Evolutionary conservation across 2,113 vertebrate genomes (phyloP).

Genomic region (Neodontobutis hainanensis): DNA sequence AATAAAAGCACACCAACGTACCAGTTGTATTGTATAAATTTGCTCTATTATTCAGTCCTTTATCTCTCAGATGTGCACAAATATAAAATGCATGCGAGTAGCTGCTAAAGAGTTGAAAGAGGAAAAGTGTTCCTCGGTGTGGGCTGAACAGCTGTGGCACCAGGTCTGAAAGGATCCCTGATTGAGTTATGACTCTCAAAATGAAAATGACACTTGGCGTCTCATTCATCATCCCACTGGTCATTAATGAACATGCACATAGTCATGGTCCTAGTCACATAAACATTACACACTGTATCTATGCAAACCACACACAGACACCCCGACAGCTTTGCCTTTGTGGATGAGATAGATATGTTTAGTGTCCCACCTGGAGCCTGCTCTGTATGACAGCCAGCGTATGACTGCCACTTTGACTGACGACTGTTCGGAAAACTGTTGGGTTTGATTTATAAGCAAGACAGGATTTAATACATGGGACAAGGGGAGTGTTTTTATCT

Average conservation of each 20-base stretch:
- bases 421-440: slow-evolving; percentile 21
- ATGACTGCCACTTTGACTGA: slow-evolving; percentile 57
- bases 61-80: background rate
- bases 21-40: background rate
- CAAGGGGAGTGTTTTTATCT: slow-evolving; percentile 16
- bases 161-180: slow-evolving; percentile 16
- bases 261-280: background rate
- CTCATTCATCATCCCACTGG: slow-evolving; percentile 53
- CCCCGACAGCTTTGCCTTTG: slow-evolving; percentile 10
- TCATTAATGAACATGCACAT: slow-evolving; percentile 27
- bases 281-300: slow-evolving; percentile 6
- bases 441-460: slow-evolving; percentile 45
- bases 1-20: too few species aligned
- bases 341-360: slow-evolving; percentile 27
- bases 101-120: background rate
- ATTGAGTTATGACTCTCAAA: slow-evolving; percentile 49
- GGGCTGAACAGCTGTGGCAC: slow-evolving; percentile 30
- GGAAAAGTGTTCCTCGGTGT: slow-evolving; percentile 7
- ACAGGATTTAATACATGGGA: slow-evolving; percentile 19
- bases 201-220: slow-evolving; percentile 45
- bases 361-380: slow-evolving; percentile 39
- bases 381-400: slow-evolving; percentile 43
- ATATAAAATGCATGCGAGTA: slow-evolving; percentile 1
- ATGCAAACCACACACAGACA: background rate
- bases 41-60: background rate